Base-by-base conservation (phyloP, 35 echinoderm and acorn worm species). In the Amphiura filiformis region DNA sequence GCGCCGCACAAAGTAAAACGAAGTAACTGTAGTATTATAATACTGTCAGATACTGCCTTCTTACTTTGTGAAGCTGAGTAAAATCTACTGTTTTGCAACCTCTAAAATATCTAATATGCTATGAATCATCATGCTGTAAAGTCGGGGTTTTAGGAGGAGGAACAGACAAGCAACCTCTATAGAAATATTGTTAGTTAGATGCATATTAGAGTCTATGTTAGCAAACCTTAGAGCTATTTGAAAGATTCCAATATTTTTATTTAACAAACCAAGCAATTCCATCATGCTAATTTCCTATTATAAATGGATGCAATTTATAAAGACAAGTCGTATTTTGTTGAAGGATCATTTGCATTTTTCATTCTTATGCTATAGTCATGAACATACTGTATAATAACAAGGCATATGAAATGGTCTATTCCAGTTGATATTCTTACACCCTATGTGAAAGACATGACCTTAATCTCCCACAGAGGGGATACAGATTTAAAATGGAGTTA, bases 171-270 rank as follows among this genome's bases (percentile, higher is more conserved):
- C 61, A 70, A 70, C 26, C 26, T 5, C 61, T 70, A 70, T 18
- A 70, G 61, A 52, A 20, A 52, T 20, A 70, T 70, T 70, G 61
- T 70, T 70, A 70, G 61, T 70, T 70, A 70, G 61, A 70, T 70
- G 61, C 61, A 70, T 70, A n/a, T 70, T 70, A 70, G 61, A 70
- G 15, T 15, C 61, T 70, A 70, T 70, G 61, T 70, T 70, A 70
- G 61, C 61, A 70, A 70, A 15, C 61, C 61, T 11, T 70, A 3
- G 9, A 70, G 61, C 61, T 70, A 11, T 26, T 13, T 70, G 7
- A n/a, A 47, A 47, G 41, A 13, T 70, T 70, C 28, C n/a, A n/a
- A n/a, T n/a, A n/a, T n/a, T 2, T 26, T 70, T 70, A 13, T 70
- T n/a, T 15, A 70, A 70, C 61, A 70, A 70, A 70, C 61, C 61